Percentiles rank a stretch among this genome's conserved stretches.
Evolutionary conservation across 35 echinoderm and acorn worm genomes (phyloP).

Genomic region (Lytechinus variegatus): DNA sequence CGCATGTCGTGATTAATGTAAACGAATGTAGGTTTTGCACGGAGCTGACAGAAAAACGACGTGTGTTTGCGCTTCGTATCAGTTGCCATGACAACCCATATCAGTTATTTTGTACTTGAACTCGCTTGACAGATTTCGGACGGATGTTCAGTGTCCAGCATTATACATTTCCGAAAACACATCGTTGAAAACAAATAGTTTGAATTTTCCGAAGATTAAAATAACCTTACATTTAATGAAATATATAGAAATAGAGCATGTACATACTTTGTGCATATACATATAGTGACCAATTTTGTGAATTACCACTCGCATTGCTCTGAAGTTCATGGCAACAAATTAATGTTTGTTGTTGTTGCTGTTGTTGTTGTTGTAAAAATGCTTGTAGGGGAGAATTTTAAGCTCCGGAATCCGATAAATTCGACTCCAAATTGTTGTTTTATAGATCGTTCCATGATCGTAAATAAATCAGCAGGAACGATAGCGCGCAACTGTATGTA

Average conservation of each 20-base stretch:
- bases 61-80: not conserved
- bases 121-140: not conserved
- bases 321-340: no score
- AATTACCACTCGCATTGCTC: no score
- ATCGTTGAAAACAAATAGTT: not conserved
- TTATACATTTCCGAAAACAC: not conserved
- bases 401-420: not conserved
- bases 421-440: not conserved
- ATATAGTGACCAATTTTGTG: no score
- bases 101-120: not conserved
- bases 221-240: not conserved
- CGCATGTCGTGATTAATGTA: not conserved
- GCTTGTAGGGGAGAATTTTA: not conserved
- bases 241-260: no score
- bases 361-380: not conserved
- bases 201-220: not conserved
- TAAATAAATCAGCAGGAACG: not conserved
- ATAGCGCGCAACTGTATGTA: not conserved
- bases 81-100: slow-evolving; percentile 6
- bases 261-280: not conserved
- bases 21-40: slow-evolving; percentile 7
- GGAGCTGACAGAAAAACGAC: slow-evolving; percentile 37
- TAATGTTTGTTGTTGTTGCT: not conserved
- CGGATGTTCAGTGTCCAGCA: not conserved
- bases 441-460: not conserved